Conservation (phyloP, 2,888 invertebrate genomes). For the Cryptosula pallasiana region DNA sequence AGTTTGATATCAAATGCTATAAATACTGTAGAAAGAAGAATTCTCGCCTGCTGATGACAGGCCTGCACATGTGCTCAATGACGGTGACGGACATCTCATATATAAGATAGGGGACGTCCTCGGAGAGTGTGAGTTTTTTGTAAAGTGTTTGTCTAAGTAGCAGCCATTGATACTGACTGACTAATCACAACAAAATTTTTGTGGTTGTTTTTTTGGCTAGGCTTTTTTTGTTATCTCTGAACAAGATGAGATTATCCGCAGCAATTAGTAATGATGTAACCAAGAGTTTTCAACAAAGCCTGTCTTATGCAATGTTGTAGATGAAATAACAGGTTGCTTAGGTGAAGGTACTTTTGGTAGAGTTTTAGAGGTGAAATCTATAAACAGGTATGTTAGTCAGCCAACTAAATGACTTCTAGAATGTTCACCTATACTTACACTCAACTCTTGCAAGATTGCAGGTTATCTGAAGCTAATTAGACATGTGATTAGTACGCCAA, state of each 20-base stretch:
- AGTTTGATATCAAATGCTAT: no score
- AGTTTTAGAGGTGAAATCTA: constrained; percentile 96
- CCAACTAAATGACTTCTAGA: no score
- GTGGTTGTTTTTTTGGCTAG: background rate
- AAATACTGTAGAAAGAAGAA: constrained; percentile 20
- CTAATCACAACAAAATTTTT: background rate
- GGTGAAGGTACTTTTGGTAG: constrained; percentile 99
- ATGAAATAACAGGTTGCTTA: constrained; percentile 95
- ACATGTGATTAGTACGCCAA: no score
- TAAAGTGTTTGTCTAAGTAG: constrained; percentile 62
- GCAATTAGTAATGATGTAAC: no score
- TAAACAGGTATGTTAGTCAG: constrained; percentile 78
- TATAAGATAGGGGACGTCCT: constrained; percentile 98
- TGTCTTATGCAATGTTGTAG: no score
- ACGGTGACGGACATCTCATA: constrained; percentile 99
- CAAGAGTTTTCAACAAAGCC: no score
- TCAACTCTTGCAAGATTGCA: no score
- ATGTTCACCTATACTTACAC: no score
- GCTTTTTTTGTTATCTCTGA: background rate
- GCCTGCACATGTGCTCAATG: constrained; percentile 60
- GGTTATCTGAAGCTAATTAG: no score
- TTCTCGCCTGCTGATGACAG: background rate
- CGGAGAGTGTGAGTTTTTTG: constrained; percentile 75
- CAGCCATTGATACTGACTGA: no score
- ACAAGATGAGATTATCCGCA: no score